Percentiles rank a stretch among this genome's conserved stretches.
Conservation (phyloP, 2,113 vertebrate species). For the Tylochromis polylepis region DNA sequence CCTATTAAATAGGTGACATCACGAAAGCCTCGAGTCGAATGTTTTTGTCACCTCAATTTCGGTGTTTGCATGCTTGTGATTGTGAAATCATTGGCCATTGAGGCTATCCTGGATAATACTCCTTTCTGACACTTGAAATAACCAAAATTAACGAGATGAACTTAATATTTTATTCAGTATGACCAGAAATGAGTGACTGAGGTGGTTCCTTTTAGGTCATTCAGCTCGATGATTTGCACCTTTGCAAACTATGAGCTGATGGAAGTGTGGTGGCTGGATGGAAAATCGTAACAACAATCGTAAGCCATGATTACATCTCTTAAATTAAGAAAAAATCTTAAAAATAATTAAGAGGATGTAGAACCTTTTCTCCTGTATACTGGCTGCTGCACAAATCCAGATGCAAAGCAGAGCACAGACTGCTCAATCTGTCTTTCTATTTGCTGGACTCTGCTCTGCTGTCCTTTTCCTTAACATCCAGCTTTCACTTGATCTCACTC, state of each 20-base stretch:
- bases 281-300: neutral
- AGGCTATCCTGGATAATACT: neutral
- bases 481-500: conserved; percentile 17
- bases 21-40: neutral
- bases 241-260: neutral
- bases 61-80: neutral
- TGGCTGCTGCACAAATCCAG: neutral
- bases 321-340: neutral
- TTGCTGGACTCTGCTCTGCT: neutral
- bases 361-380: neutral
- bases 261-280: neutral
- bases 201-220: neutral
- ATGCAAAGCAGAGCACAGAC: neutral
- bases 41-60: neutral
- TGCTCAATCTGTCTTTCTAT: accelerated
- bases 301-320: neutral
- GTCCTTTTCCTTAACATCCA: neutral
- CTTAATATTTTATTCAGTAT: neutral
- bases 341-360: neutral
- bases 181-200: neutral
- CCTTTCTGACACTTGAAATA: neutral
- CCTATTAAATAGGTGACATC: neutral
- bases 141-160: neutral
- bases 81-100: neutral
- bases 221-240: neutral